Base-by-base conservation (phyloP, 2,888 invertebrate genomes). In the Melanostoma scalare region DNA sequence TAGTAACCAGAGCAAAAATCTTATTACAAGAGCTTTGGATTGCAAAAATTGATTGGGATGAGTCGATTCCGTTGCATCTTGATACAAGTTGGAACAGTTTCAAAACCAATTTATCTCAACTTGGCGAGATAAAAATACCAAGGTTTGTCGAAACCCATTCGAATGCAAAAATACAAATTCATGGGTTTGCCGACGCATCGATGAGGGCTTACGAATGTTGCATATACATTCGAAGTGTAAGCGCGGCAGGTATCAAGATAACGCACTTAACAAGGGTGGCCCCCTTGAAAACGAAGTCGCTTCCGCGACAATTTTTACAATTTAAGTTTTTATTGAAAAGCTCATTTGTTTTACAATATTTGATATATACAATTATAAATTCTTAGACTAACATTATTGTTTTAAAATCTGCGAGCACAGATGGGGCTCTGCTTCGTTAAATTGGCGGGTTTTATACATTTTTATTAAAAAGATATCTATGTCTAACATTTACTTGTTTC, bases 141-240 rank as follows among this genome's bases (percentile, higher is more conserved):
- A 36, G 77, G 20, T 67, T 55, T 48, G 74, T 65, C 8, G 10
- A 56, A 10, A 56, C 56, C 1, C 38, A 44, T 8, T 20, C 36
- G 10, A 30, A 40, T 20, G 50, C 52, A 2, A 72, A 72, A 35
- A 10, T 20, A 20, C 20, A 20, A 20, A 20, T 20, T 20, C 20
- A 20, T 20, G 20, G 20, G 20, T 20, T 44, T 4, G 42, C 76
- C 0, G 80, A 84, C 38, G 77, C 74, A 8, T 75, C 76, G n/a
- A 65, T 65, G 9, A 77, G 65, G 46, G 84, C 80, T 33, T 78
- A 69, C 72, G 80, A 74, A 8, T 79, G 80, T 44, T 80, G 74
- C 31, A 52, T 73, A 9, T 79, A 79, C 33, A 20, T 46, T 38
- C 73, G 79, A 40, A 75, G 20, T 20, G 20, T 1, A 20, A 20